These are phyloP conservation scores for Tympanoctomys barrerae DNA, from an alignment of 2,797 vertebrate genomes.

Conservation along the genomic window DNA sequence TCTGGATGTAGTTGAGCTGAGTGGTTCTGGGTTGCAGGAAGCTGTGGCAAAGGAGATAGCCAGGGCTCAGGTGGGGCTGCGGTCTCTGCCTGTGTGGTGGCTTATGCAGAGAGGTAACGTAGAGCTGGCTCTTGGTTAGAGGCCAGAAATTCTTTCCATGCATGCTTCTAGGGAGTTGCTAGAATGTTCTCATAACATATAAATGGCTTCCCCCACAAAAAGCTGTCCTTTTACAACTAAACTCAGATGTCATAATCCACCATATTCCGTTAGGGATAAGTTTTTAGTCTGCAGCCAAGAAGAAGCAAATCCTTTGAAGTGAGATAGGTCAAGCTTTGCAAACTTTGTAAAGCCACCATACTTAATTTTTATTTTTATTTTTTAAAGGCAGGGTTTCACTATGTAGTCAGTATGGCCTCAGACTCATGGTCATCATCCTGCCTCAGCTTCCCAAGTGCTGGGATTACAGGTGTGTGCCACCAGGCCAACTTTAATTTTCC, in stretches of 20 bases:
- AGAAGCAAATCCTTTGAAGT: conserved; percentile 8
- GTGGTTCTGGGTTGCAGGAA: background rate
- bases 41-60: background rate
- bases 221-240: background rate
- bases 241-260: background rate
- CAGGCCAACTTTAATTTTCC: background rate
- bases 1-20: background rate
- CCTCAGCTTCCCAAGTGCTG: too few relatives aligned
- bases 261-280: background rate
- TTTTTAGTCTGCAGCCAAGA: background rate
- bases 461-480: background rate
- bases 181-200: background rate
- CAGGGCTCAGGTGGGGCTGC: background rate
- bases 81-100: background rate
- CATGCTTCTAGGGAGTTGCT: background rate
- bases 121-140: background rate
- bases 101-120: background rate
- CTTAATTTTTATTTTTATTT: background rate
- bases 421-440: too few relatives aligned
- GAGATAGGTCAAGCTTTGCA: background rate
- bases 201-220: background rate
- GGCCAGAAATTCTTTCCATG: background rate
- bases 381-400: too few relatives aligned
- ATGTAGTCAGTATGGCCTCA: too few relatives aligned
- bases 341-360: background rate